Conservation (phyloP, 2,888 invertebrate species). For the Lamproptera curius region DNA sequence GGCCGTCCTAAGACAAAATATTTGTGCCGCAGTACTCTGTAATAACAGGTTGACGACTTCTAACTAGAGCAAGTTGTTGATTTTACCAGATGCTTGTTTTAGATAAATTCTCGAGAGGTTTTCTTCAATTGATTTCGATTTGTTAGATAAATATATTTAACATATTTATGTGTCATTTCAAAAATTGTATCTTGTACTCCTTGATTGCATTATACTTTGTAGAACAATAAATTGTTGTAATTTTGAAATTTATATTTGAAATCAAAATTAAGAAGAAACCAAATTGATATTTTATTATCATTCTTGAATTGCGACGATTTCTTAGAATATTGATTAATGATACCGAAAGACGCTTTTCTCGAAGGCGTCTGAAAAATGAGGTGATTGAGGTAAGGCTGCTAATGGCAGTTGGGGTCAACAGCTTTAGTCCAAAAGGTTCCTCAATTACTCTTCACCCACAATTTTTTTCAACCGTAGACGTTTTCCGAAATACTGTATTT, state of each 20-base stretch:
- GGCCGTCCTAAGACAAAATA: slow-evolving; percentile 10
- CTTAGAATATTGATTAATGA: slow-evolving; percentile 14
- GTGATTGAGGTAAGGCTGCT: slow-evolving; percentile 10
- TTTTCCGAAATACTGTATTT: too few species aligned
- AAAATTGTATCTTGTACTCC: too few species aligned
- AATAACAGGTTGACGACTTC: slow-evolving; percentile 12
- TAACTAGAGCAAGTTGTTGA: slow-evolving; percentile 11
- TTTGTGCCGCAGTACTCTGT: slow-evolving; percentile 8
- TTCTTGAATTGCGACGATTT: not conserved
- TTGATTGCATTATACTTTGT: too few species aligned
- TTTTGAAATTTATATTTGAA: too few species aligned
- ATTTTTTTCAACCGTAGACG: too few species aligned
- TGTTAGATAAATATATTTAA: too few species aligned
- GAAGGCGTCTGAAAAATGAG: slow-evolving; percentile 16
- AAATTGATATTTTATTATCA: too few species aligned
- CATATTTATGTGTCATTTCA: too few species aligned
- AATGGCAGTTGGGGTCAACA: slow-evolving; percentile 12
- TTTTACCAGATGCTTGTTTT: slow-evolving; percentile 11
- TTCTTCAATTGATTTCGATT: too few species aligned
- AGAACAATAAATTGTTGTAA: too few species aligned
- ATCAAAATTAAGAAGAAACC: too few species aligned
- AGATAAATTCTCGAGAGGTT: too few species aligned
- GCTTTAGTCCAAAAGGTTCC: slow-evolving; percentile 11
- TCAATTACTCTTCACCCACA: slow-evolving; percentile 2
- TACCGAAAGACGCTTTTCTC: slow-evolving; percentile 5